These are phyloP conservation scores for Oceanites oceanicus DNA, from an alignment of 2,113 vertebrate genomes.

Conservation along the genomic window DNA sequence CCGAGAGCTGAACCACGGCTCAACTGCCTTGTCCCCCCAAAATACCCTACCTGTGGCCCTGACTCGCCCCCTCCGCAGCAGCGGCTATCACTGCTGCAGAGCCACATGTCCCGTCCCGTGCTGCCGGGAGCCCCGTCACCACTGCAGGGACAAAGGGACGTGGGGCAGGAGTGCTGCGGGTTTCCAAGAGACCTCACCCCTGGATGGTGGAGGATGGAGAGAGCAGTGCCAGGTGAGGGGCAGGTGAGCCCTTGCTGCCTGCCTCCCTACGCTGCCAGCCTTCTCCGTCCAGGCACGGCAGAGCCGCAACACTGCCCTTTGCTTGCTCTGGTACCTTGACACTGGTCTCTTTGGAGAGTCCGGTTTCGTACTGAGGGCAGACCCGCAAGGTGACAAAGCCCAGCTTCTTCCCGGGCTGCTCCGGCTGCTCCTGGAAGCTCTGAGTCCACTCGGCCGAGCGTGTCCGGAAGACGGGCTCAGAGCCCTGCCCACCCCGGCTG, in stretches of 20 bases:
- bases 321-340: conserved; percentile 78
- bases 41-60: fast-evolving
- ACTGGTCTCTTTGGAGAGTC: conserved; percentile 86
- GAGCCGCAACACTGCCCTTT: fast-evolving
- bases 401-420: conserved; percentile 54
- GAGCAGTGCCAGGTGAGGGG: background rate
- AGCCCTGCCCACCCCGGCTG: background rate
- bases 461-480: conserved; percentile 51
- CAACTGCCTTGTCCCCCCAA: background rate
- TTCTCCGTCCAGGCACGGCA: fast-evolving
- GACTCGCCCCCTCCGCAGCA: background rate
- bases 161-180: fast-evolving
- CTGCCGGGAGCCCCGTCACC: background rate
- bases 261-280: background rate
- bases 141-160: background rate
- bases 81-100: fast-evolving
- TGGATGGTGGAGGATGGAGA: fast-evolving
- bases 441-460: conserved; percentile 82
- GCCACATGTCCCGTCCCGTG: fast-evolving
- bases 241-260: fast-evolving
- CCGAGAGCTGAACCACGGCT: background rate
- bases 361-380: conserved; percentile 86
- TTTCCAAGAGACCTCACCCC: background rate
- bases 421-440: conserved; percentile 69
- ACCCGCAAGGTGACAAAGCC: conserved; percentile 80